A percentile compares a stretch with the other conserved stretches of the same genome.
Conservation (phyloP, 2,888 invertebrate genomes). For the Beris morrisii region DNA sequence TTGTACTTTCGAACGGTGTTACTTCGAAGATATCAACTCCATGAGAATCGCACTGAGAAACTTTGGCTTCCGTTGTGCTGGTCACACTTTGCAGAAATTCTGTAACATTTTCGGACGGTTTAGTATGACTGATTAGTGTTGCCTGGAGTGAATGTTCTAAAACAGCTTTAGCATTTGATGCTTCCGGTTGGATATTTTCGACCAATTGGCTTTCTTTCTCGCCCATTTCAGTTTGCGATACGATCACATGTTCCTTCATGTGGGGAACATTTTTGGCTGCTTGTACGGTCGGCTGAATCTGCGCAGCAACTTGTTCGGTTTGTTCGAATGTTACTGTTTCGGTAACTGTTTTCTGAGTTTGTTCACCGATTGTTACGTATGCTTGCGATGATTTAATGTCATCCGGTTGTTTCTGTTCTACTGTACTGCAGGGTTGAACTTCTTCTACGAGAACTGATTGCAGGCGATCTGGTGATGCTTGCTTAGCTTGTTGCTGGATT, state of each 20-base stretch:
- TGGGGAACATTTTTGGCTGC: constrained; percentile 40
- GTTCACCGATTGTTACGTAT: constrained; percentile 11
- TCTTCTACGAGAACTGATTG: constrained; percentile 34
- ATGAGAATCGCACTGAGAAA: constrained; percentile 48
- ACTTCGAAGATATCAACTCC: constrained; percentile 47
- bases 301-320: neutral
- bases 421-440: constrained; percentile 10
- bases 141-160: constrained; percentile 59
- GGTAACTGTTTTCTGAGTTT: constrained; percentile 1
- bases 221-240: constrained; percentile 41
- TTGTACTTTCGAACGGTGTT: constrained; percentile 48
- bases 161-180: constrained; percentile 39
- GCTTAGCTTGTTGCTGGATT: constrained; percentile 24
- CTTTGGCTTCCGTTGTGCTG: constrained; percentile 59
- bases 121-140: constrained; percentile 60
- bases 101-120: constrained; percentile 61
- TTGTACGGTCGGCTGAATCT: constrained; percentile 41
- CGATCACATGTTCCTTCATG: constrained; percentile 44
- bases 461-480: constrained; percentile 10
- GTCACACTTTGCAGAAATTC: constrained; percentile 33
- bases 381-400: constrained; percentile 52
- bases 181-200: constrained; percentile 36
- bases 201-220: constrained; percentile 46
- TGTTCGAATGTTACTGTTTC: constrained; percentile 32
- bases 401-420: constrained; percentile 51